Base-by-base conservation (phyloP, 2,888 invertebrate genomes). In the Terebella lapidaria region DNA sequence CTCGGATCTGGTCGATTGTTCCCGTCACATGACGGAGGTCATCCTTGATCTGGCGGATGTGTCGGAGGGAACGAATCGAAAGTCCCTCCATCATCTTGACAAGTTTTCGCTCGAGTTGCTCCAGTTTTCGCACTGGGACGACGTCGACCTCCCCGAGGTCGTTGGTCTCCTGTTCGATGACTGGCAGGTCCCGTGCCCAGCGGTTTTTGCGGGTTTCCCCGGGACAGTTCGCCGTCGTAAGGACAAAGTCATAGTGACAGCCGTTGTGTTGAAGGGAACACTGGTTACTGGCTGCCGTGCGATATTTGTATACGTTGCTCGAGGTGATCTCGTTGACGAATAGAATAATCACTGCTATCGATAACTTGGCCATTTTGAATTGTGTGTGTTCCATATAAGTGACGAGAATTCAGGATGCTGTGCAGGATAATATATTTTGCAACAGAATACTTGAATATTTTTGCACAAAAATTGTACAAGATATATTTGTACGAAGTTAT, bases 11-110 rank as follows among this genome's bases (percentile, higher is more conserved):
- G 49, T 49, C 24, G 24, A 49, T 49, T 15, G 15, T 49, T 5
- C 24, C 49, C 24, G 49, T 49, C 49, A 49, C 24, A 15, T 63
- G 55, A 3, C 56, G 45, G 15, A 65, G 59, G 29, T 66, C 64
- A 22, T 49, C 47, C 25, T 63, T 67, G 54, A 74, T 64, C 58
- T 68, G 64, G 20, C 74, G 64, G 51, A 72, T 66, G 54, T 72
- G 71, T 3, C 72, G 65, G 45, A 71, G 59, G 4, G 73, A 67
- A 3, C 71, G 62, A 18, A 62, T 64, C 0, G 67, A 66, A 15
- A 74, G 59, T 26, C 62, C 63, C 27, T 67, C 67, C 65, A 67
- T 67, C 63, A 63, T 61, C 53, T 58, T 60, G 26, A 56, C 51
- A 30, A 67, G 57, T 28, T 57, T 58, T 42, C 49, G 51, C 53